phyloP scores from a whole-genome alignment of 1,140 invertebrate species.

The Drosophila prosaltans region DNA sequence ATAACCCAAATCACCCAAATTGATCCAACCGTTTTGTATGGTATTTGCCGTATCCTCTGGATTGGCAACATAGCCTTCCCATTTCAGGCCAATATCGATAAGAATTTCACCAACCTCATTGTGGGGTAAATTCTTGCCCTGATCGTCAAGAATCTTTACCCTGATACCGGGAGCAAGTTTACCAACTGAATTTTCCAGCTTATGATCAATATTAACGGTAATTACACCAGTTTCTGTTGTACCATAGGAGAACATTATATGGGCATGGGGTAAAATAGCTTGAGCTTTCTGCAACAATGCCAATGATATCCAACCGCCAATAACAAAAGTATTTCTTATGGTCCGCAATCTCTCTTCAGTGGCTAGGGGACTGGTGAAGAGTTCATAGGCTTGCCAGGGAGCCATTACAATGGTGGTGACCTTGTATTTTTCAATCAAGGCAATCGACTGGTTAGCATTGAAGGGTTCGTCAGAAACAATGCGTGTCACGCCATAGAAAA shows the following conservation, averaged over 20 bases:
- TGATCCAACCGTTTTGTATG: slow-evolving; percentile 84
- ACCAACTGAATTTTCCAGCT: slow-evolving; percentile 48
- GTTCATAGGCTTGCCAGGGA: slow-evolving; percentile 61
- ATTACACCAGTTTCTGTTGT: slow-evolving; percentile 53
- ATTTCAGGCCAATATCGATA: slow-evolving; percentile 44
- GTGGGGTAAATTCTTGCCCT: slow-evolving; percentile 45
- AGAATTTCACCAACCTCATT: slow-evolving; percentile 63
- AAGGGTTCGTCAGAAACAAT: slow-evolving; percentile 43
- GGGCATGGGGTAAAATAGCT: slow-evolving; percentile 22
- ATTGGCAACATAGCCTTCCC: slow-evolving; percentile 63
- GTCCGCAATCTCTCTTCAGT: slow-evolving; percentile 24
- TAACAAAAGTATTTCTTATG: slow-evolving; percentile 31
- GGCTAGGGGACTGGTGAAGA: slow-evolving; percentile 49
- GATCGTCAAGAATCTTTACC: slow-evolving; percentile 75
- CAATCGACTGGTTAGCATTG: slow-evolving; percentile 21
- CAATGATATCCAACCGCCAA: slow-evolving; percentile 44
- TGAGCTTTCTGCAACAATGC: slow-evolving; percentile 39
- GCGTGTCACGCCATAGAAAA: slow-evolving; percentile 38
- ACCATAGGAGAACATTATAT: slow-evolving; percentile 55
- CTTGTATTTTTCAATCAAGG: slow-evolving; percentile 42
- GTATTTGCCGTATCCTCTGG: slow-evolving; percentile 48
- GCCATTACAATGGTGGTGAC: slow-evolving; percentile 37
- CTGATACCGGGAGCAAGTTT: slow-evolving; percentile 37
- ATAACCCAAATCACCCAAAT: slow-evolving; percentile 87
- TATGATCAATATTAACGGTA: slow-evolving; percentile 36